phyloP scores from a whole-genome alignment of 2,113 vertebrate genomes.

The Trichechus manatus region DNA sequence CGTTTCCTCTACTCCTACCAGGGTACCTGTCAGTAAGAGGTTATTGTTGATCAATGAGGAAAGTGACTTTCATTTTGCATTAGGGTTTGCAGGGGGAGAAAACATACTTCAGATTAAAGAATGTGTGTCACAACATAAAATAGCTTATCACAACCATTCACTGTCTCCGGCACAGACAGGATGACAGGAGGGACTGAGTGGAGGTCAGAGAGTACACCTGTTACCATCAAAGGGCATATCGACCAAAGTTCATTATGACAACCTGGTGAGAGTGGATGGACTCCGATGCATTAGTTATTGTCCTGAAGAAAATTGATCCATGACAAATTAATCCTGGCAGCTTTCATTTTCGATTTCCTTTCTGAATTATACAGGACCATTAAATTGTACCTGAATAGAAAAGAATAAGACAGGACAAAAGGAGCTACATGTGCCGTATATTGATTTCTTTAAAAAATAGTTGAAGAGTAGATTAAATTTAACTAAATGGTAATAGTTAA shows the following conservation, averaged over 20 bases:
- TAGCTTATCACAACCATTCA: slow-evolving; percentile 59
- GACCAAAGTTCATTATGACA: slow-evolving; percentile 61
- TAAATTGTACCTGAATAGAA: slow-evolving; percentile 54
- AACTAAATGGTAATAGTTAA: slow-evolving; percentile 27
- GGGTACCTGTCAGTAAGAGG: accelerated
- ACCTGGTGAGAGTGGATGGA: neutral
- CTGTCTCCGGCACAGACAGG: neutral
- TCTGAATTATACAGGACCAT: slow-evolving; percentile 71
- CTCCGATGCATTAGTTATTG: neutral
- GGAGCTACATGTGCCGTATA: neutral
- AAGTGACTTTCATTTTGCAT: neutral
- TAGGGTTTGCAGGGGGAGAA: neutral
- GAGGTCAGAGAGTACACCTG: neutral
- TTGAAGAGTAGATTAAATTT: slow-evolving; percentile 73
- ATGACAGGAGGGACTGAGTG: slow-evolving; percentile 11
- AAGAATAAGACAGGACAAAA: slow-evolving; percentile 51
- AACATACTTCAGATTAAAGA: slow-evolving; percentile 43
- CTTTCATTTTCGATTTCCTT: slow-evolving; percentile 80
- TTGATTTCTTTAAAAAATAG: slow-evolving; percentile 69
- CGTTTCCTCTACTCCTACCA: accelerated
- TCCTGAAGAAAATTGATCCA: slow-evolving; percentile 65
- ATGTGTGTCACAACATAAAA: neutral
- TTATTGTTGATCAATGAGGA: neutral
- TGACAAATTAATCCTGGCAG: slow-evolving; percentile 75
- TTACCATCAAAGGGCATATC: slow-evolving; percentile 56